Conservation (phyloP, 2,888 invertebrate genomes). For the Aproaerema taeniolella region DNA sequence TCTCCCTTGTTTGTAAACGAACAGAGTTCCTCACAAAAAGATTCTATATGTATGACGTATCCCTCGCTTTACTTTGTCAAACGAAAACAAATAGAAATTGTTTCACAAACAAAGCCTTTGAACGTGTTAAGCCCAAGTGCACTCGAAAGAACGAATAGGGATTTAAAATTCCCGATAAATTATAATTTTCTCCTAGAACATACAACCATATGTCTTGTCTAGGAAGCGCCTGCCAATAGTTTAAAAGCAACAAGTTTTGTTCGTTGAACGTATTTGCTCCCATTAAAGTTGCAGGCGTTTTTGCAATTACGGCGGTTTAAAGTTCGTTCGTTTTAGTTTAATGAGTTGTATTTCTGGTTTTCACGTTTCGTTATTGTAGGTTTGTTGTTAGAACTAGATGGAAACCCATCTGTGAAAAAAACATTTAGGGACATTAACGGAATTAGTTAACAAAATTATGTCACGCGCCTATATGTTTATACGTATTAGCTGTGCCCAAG, state of each 20-base stretch:
- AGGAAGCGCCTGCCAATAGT: conserved; percentile 24
- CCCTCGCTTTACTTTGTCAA: conserved; percentile 23
- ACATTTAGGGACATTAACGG: too few species aligned
- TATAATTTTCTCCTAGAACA: neutral
- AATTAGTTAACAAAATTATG: too few species aligned
- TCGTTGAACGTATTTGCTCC: conserved; percentile 21
- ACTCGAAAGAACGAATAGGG: conserved; percentile 21
- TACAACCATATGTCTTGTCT: neutral
- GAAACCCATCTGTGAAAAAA: too few species aligned
- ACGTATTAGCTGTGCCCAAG: too few species aligned
- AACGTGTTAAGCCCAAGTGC: conserved; percentile 26
- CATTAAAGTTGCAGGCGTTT: conserved; percentile 21
- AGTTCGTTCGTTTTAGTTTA: too few species aligned
- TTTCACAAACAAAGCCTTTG: conserved; percentile 27
- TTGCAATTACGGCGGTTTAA: too few species aligned
- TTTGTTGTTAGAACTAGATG: too few species aligned
- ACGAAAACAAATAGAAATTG: conserved; percentile 31
- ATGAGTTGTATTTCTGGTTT: too few species aligned
- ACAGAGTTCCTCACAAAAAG: conserved; percentile 24
- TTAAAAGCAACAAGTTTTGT: conserved; percentile 16
- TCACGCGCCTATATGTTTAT: too few species aligned
- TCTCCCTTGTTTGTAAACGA: conserved; percentile 24
- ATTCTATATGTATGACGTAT: conserved; percentile 3
- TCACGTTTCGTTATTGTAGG: too few species aligned
- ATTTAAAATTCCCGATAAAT: conserved; percentile 13